These are phyloP conservation scores for Acyrthosiphon pisum DNA, from an alignment of 1,140 invertebrate species.

Conservation along the genomic window DNA sequence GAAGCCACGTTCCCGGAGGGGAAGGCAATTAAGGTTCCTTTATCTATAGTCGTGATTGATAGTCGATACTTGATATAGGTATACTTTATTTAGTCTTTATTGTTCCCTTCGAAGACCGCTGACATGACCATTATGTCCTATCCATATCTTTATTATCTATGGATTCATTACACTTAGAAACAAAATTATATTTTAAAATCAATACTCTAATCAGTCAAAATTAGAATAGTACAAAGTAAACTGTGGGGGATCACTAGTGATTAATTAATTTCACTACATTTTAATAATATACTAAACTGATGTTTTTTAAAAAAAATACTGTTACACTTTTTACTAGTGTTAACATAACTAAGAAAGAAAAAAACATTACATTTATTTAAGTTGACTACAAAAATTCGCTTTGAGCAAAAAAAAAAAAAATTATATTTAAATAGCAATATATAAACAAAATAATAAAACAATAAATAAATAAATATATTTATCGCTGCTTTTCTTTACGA, in stretches of 20 bases:
- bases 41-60: too few species aligned
- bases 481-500: constrained; percentile 47
- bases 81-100: too few species aligned
- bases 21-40: too few species aligned
- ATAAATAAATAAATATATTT: neutral
- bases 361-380: neutral
- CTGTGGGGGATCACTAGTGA: neutral
- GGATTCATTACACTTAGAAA: neutral
- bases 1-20: too few species aligned
- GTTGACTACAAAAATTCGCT: neutral
- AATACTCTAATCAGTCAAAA: constrained; percentile 41
- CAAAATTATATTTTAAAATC: constrained; percentile 29
- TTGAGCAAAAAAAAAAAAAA: neutral
- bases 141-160: too few species aligned
- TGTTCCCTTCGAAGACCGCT: too few species aligned
- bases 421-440: neutral
- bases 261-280: neutral
- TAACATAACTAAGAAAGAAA: constrained; percentile 8
- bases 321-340: neutral
- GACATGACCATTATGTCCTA: too few species aligned
- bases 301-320: neutral
- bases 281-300: neutral
- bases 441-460: neutral
- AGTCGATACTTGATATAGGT: too few species aligned
- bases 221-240: constrained; percentile 16